Evolutionary conservation across 2,797 vertebrate species (phyloP), one percentile per base, ranked within the genome.

Genomic region (Anniella stebbinsi): DNA sequence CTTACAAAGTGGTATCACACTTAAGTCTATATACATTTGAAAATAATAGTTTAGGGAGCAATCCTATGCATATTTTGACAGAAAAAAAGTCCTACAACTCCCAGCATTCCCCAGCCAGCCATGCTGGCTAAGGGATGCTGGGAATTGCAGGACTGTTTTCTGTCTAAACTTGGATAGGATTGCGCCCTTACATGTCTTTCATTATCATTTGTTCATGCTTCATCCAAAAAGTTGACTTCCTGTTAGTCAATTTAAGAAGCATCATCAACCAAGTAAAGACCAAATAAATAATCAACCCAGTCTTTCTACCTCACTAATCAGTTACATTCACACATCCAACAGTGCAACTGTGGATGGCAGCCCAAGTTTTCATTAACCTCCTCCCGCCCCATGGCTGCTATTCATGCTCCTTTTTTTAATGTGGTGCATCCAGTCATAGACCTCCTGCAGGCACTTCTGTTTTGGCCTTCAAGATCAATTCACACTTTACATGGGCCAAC

Each of bases 21-120:
- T 86, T 75, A 75, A 41, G 36, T 89, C 51, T 84, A 80, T n/a
- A 80, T 48, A 36, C 83, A 86, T 60, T 11, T n/a, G 38, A 86
- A 73, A 48, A 30, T 33, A 57, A 36, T 63, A 63, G 60, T 63
- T 63, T 63, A 18, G 60, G 60, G 60, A 4, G 15, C 17, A 63
- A 63, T 21, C 60, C 60, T 18, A 21, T 63, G 60, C 60, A 63
- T 63, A 13, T 63, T 63, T 63, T 3, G 60, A 63, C 3, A 18
- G 60, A 21, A 63, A 60, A 15, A 60, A 18, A 13, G 3, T n/a
- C 57, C 11, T 18, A 60, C 57, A 60, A 15, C 57, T 60, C 57
- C 57, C 57, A 60, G 17, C 11, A 1, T 60, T 60, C 57, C 57
- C 57, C 57, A 15, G 17, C 57, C 57, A 60, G 17, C 57, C 7